phyloP scores from a whole-genome alignment of 2,888 invertebrate genomes.

The Salpingus planirostris region DNA sequence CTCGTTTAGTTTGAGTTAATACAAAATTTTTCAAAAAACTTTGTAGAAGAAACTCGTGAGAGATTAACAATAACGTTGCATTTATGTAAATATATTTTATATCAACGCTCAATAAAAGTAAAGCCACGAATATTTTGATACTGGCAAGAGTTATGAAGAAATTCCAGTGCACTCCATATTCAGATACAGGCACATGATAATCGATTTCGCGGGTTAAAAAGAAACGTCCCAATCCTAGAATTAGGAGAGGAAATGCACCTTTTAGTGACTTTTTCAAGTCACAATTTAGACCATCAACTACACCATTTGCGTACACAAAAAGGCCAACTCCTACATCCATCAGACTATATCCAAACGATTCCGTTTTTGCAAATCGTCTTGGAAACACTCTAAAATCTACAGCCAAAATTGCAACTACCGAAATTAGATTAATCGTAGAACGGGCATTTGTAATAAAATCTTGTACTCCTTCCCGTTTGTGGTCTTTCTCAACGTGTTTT shows the following conservation, averaged over 20 bases:
- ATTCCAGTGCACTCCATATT: constrained; percentile 98
- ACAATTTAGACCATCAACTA: constrained; percentile 48
- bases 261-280: constrained; percentile 34
- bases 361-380: constrained; percentile 77
- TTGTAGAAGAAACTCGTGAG: constrained; percentile 60
- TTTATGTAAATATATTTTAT: constrained; percentile 46
- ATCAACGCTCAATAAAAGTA: constrained; percentile 49
- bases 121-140: constrained; percentile 64
- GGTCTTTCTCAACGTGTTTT: too few species aligned
- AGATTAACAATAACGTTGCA: constrained; percentile 47
- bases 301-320: constrained; percentile 73
- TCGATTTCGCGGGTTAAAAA: constrained; percentile 53
- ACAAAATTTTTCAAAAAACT: constrained; percentile 61
- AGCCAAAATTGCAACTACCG: constrained; percentile 78
- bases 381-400: constrained; percentile 91
- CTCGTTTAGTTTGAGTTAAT: constrained; percentile 49
- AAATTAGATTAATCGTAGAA: constrained; percentile 61
- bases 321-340: constrained; percentile 96
- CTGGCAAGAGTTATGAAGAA: constrained; percentile 91
- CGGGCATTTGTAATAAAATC: constrained; percentile 55
- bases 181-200: constrained; percentile 82
- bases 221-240: constrained; percentile 57
- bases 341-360: constrained; percentile 72
- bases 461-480: too few species aligned
- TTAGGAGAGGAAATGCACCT: constrained; percentile 43